Evolutionary conservation across 2,888 invertebrate species (phyloP).

Genomic region (Timema cristinae): DNA sequence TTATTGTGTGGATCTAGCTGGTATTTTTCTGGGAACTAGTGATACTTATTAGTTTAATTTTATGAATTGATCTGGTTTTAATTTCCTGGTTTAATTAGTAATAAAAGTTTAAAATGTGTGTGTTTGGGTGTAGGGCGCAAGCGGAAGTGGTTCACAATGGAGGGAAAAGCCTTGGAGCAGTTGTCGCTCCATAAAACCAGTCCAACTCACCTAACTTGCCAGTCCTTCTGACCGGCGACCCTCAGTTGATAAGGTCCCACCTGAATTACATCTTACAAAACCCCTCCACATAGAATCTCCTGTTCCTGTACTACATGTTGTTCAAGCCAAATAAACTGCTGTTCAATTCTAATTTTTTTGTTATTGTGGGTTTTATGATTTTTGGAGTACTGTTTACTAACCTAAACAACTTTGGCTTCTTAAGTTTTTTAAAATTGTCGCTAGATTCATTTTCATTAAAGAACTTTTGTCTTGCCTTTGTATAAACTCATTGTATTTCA

Average conservation of each 20-base stretch:
- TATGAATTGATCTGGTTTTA: too few relatives aligned
- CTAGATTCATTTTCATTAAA: too few relatives aligned
- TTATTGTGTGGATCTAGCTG: constrained; percentile 22
- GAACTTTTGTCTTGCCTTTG: too few relatives aligned
- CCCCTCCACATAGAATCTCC: too few relatives aligned
- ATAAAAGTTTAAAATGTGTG: not conserved
- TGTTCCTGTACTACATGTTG: too few relatives aligned
- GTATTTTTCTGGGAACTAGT: not conserved
- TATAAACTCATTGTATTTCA: too few relatives aligned
- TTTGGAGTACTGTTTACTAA: too few relatives aligned
- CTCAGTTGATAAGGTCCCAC: constrained; percentile 34
- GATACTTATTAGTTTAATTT: constrained; percentile 5
- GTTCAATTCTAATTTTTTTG: constrained; percentile 5
- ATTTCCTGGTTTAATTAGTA: constrained; percentile 4
- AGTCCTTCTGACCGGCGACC: constrained; percentile 50
- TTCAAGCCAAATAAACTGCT: not conserved
- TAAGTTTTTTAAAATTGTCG: too few relatives aligned
- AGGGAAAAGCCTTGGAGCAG: constrained; percentile 83
- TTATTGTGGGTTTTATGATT: constrained; percentile 9
- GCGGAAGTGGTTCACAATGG: constrained; percentile 89
- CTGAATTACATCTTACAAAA: constrained; percentile 26
- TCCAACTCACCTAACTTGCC: constrained; percentile 85
- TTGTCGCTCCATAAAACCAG: constrained; percentile 87
- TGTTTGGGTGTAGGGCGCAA: constrained; percentile 65
- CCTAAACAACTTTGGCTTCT: too few relatives aligned